Base-by-base conservation (phyloP, 2,888 invertebrate genomes). In the Nasonovia ribisnigri region DNA sequence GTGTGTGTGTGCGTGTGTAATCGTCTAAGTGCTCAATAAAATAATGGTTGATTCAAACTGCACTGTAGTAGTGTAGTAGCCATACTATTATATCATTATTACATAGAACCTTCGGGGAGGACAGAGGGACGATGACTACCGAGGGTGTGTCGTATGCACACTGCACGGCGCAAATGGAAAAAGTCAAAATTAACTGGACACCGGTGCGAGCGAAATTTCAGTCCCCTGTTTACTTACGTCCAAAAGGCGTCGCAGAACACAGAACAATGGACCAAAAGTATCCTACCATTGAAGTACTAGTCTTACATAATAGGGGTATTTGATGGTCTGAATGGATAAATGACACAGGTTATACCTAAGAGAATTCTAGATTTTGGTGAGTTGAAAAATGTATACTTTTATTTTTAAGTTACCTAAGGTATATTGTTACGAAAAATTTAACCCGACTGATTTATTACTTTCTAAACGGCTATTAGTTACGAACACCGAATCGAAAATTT, bases 11-110 rank as follows among this genome's bases (percentile, higher is more conserved):
- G 29, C 1, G 4, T 4, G 29, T 67, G 88, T 48, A 92, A 92
- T 92, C 92, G 48, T 67, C 88, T 88, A 88, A 67, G 88, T 92
- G 67, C 67, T 20, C 51, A n/a, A 87, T 87, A 92, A 92, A 92
- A 92, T 84, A 46, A 88, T 87, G 67, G 36, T 54, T 16, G 36
- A 51, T 51, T 67, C 67, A n/a, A 84, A 91, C 42, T 84, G 13
- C 60, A 88, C 89, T 77, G 36, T 77, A 54, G 13, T 26, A 16
- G 48, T 6, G 48, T 3, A 57, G 26, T 57, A 57, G 57, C 24
- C 24, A 77, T 77, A n/a, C 36, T 77, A 77, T 77, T 77, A 77
- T 77, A 77, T 77, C 16, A 77, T 77, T 77, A 36, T 36, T 77
- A 77, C 36, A 36, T 36, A n/a, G n/a, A 36, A 77, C 67, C 16